phyloP scores from a whole-genome alignment of 2,113 vertebrate species.

The Brachionichthys hirsutus region DNA sequence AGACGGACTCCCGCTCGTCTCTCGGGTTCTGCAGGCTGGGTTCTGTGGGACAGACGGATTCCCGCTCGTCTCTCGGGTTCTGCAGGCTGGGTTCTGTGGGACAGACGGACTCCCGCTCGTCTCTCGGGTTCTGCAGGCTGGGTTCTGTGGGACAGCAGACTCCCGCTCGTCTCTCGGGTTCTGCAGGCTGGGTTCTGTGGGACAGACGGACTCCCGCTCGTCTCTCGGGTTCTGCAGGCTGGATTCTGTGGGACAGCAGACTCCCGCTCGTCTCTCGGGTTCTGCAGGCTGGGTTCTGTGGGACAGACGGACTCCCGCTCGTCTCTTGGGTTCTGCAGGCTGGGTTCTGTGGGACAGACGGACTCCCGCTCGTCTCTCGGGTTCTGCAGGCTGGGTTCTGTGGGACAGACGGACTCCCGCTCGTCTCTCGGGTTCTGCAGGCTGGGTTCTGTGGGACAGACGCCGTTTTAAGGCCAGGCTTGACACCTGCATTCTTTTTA shows the following conservation, averaged over 20 bases:
- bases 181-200: constrained; percentile 4
- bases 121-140: background rate
- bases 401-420: too few relatives aligned
- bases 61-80: background rate
- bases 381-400: constrained; percentile 3
- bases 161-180: background rate
- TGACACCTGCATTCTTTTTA: constrained; percentile 75
- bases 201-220: constrained; percentile 9
- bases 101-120: constrained; percentile 11
- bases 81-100: constrained; percentile 4
- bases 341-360: constrained; percentile 4
- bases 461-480: constrained; percentile 18
- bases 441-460: constrained; percentile 6
- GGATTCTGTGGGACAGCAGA: constrained; percentile 13
- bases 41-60: constrained; percentile 11
- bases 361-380: constrained; percentile 1
- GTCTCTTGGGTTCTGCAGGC: background rate
- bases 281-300: constrained; percentile 6
- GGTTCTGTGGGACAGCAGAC: constrained; percentile 13
- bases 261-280: background rate
- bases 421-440: background rate
- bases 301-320: constrained; percentile 11
- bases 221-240: background rate
- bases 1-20: constrained; percentile 10
- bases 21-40: background rate